Conservation (phyloP, 2,113 vertebrate genomes). For the Macrotus californicus region DNA sequence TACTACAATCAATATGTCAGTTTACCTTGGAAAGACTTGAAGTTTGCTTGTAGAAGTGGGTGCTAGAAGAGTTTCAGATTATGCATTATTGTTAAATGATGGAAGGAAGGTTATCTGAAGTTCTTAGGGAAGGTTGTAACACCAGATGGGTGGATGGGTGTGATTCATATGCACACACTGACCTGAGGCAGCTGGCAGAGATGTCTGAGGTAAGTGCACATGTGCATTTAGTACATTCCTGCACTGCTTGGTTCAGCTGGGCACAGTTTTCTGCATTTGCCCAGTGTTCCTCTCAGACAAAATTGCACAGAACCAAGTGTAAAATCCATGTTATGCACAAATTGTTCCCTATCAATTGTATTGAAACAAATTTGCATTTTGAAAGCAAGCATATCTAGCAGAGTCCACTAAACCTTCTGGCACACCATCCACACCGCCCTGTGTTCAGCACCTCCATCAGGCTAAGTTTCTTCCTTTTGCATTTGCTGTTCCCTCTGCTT, state of each 20-base stretch:
- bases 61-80: neutral
- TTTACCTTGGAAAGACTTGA: neutral
- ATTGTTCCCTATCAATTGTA: neutral
- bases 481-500: too few species aligned
- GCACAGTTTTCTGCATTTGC: neutral
- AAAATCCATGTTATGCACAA: constrained; percentile 7
- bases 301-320: neutral
- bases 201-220: neutral
- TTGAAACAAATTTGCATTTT: neutral
- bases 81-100: neutral
- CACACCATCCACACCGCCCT: too few species aligned
- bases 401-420: neutral
- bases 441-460: neutral
- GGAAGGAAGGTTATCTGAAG: neutral
- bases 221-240: neutral
- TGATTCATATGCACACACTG: neutral
- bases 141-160: neutral
- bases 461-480: neutral
- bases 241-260: neutral
- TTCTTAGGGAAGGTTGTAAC: neutral
- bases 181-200: neutral
- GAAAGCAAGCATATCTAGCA: neutral
- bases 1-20: neutral
- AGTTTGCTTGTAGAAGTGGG: neutral
- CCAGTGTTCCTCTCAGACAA: neutral